Evolutionary conservation across 2,888 invertebrate species (phyloP), one percentile per base, ranked within the genome.

Genomic region (Aporophyla nigra): DNA sequence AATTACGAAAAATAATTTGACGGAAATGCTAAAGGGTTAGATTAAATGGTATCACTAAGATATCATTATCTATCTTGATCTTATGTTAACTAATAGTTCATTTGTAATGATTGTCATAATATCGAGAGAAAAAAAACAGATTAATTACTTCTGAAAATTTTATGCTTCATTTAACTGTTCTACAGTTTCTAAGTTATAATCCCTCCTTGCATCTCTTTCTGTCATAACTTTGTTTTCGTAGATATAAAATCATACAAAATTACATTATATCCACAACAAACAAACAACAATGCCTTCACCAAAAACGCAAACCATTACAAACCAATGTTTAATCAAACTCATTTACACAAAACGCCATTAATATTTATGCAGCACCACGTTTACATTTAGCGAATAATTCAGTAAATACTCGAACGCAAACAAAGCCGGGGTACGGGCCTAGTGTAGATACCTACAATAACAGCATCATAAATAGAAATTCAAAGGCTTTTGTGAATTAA

Each of bases 401-500:
- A 43, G 61, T 66, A 72, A 78, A 83, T 76, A 80, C 70, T 74
- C 71, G 46, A 77, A 43, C 49, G 54, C 65, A 73, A 79, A 83
- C 74, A 83, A 67, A 75, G 61, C 76, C 43, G 54, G 43, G 61
- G 51, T 3, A 46, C 53, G 66, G n/a, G 65, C 49, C 74, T 68
- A 84, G 72, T 71, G 54, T 67, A 56, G 40, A 56, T 67, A 67
- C 56, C 40, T 56, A 69, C 71, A 84, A 86, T 81, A 84, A 84
- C 76, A 77, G 63, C 68, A 43, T 66, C 70, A 82, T 82, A 87
- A 87, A 87, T 87, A 87, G 79, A 84, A 76, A 84, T 84, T 78
- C 74, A 83, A 80, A 86, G 82, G 78, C 81, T 86, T 88, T 88
- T 80, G 80, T 87, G 86, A 85, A 84, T 85, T 86, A 84, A 87